A percentile compares a stretch with the other conserved stretches of the same genome.
These are phyloP conservation scores for Mesocricetus auratus DNA, from an alignment of 2,113 vertebrate species.

Conservation along the genomic window DNA sequence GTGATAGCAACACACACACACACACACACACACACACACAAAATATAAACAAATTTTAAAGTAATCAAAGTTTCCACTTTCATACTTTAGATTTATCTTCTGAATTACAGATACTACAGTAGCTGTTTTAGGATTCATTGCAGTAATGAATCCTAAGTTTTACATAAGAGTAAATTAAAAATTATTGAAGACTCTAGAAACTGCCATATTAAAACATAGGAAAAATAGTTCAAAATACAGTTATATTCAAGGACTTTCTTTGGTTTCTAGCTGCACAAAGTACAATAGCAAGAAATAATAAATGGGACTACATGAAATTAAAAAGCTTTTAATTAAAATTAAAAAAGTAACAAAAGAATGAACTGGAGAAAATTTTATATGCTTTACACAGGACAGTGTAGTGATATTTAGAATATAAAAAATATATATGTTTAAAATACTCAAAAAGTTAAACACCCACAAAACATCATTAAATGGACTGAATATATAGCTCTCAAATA, in stretches of 20 bases:
- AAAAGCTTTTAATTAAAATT: not conserved
- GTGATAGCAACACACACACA: not conserved
- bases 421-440: not conserved
- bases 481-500: not conserved
- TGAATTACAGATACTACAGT: not conserved
- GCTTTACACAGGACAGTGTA: not conserved
- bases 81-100: not conserved
- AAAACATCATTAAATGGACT: not conserved
- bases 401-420: not conserved
- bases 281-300: not conserved
- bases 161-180: not conserved
- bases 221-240: not conserved
- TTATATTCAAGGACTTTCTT: not conserved
- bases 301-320: not conserved
- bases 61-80: not conserved
- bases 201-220: not conserved
- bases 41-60: not conserved
- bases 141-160: not conserved
- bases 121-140: not conserved
- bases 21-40: not conserved
- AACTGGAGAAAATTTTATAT: not conserved
- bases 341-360: not conserved
- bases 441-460: not conserved
- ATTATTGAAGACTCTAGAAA: not conserved
- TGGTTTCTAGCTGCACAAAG: not conserved